Conservation (phyloP, 2,797 vertebrate species). For the Neosilurus mollespiculum region DNA sequence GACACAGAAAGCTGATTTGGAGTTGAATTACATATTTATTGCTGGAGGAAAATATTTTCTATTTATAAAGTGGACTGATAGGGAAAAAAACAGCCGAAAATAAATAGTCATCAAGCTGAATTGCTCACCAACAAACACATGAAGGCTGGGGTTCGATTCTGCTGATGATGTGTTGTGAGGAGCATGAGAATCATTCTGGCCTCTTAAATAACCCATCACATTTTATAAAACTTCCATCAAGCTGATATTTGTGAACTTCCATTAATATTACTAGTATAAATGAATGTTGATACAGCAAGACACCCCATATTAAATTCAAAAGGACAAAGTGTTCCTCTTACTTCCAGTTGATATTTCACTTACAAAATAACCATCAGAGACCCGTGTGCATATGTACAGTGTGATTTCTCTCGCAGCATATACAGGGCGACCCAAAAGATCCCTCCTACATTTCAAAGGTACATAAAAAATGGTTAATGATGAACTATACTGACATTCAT, state of each 20-base stretch:
- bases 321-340: slow-evolving; percentile 15
- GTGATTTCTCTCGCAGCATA: not conserved
- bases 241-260: not conserved
- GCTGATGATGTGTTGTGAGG: not conserved
- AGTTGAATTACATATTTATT: slow-evolving; percentile 11
- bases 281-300: not conserved
- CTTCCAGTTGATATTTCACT: slow-evolving; percentile 19
- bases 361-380: slow-evolving; percentile 18
- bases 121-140: not conserved
- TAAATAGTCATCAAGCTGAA: not conserved
- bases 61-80: not conserved
- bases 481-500: no score
- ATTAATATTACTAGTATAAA: not conserved
- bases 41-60: slow-evolving; percentile 9
- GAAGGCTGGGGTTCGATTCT: not conserved
- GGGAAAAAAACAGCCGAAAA: not conserved
- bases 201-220: not conserved
- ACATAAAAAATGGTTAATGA: no score
- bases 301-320: not conserved
- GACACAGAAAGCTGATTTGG: not conserved
- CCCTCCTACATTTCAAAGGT: no score
- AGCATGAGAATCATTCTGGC: slow-evolving; percentile 1
- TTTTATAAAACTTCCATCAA: not conserved
- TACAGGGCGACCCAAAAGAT: no score
- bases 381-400: slow-evolving; percentile 14